Evolutionary conservation across 92 coral and sea anemone species (phyloP).

Genomic region (Chrysogorgia sp.): DNA sequence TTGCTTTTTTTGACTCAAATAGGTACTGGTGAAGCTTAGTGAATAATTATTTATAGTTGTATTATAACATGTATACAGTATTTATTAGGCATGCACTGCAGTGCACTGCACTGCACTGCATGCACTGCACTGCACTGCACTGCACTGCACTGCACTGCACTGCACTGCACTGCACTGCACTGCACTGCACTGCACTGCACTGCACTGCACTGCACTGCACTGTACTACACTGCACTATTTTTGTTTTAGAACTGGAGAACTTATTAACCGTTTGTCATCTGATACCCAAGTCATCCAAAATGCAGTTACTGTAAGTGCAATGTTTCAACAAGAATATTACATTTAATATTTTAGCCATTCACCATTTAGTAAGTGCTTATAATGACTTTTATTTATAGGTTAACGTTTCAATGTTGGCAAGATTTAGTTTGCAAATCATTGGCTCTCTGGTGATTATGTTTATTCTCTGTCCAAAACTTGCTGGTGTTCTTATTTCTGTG

Average conservation of each 20-base stretch:
- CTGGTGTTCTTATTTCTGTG: slow-evolving; percentile 85
- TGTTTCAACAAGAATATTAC: background rate
- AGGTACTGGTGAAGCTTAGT: no score
- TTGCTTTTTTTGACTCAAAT: slow-evolving; percentile 91
- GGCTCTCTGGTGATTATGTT: slow-evolving; percentile 94
- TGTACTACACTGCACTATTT: no score
- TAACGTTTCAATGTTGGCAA: slow-evolving; percentile 85
- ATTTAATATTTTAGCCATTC: background rate
- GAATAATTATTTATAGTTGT: no score
- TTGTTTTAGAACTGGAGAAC: slow-evolving; percentile 80
- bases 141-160: no score
- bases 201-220: no score
- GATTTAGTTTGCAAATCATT: slow-evolving; percentile 81
- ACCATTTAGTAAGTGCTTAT: background rate
- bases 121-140: no score
- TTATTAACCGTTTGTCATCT: slow-evolving; percentile 85
- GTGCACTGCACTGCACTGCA: no score
- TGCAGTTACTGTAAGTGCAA: slow-evolving; percentile 76
- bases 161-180: no score
- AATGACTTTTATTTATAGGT: slow-evolving; percentile 53
- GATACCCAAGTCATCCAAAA: slow-evolving; percentile 97
- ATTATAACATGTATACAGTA: no score
- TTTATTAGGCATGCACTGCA: no score
- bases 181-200: no score
- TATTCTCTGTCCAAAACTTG: slow-evolving; percentile 81